Evolutionary conservation across 2,888 invertebrate genomes (phyloP).

Genomic region (Fissipunctia ypsillon): DNA sequence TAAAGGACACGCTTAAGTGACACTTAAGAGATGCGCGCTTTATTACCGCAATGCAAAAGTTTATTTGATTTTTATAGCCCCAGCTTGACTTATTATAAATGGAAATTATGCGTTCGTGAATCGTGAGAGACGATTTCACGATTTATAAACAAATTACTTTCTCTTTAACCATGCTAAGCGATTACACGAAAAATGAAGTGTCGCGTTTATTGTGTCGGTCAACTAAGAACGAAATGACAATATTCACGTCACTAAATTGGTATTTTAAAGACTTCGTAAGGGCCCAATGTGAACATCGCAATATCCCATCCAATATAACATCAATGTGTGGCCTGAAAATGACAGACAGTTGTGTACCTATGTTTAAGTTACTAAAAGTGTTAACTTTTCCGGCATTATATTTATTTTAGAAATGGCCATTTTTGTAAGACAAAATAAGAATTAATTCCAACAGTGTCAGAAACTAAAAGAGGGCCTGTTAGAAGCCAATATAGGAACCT

Average conservation of each 20-base stretch:
- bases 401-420: no score
- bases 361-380: no score
- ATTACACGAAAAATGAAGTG: slow-evolving; percentile 3
- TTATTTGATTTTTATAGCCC: slow-evolving; percentile 7
- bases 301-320: background rate
- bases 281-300: background rate
- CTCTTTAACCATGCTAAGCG: slow-evolving; percentile 13
- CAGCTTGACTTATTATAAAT: slow-evolving; percentile 7
- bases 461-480: no score
- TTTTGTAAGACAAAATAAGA: no score
- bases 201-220: background rate
- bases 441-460: no score
- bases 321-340: no score
- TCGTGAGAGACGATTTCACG: slow-evolving; percentile 29
- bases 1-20: background rate
- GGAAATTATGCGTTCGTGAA: slow-evolving; percentile 6
- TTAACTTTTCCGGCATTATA: no score
- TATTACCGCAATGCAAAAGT: background rate
- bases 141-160: slow-evolving; percentile 32
- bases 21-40: slow-evolving; percentile 3
- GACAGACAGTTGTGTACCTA: no score
- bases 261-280: background rate
- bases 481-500: no score
- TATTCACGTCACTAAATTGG: slow-evolving; percentile 1
- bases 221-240: background rate